A percentile compares a stretch with the other conserved stretches of the same genome.
Conservation (phyloP, 1,140 invertebrate species). For the Nephotettix cincticeps region DNA sequence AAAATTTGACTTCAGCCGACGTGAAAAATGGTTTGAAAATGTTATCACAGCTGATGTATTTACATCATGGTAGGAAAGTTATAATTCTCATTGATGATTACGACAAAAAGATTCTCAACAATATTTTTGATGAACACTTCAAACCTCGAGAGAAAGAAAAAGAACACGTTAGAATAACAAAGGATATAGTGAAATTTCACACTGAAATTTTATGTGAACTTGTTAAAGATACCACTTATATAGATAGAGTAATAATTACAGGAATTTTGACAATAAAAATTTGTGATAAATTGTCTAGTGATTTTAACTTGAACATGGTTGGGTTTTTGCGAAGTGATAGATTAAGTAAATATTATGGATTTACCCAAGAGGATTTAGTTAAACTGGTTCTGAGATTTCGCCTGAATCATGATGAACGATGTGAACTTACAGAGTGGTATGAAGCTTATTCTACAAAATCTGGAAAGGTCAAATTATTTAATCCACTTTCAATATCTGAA, state of each 20-base stretch:
- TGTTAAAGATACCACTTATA: not conserved
- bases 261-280: not conserved
- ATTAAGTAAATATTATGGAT: not conserved
- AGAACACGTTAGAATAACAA: not conserved
- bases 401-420: not conserved
- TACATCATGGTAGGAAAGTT: not conserved
- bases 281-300: not conserved
- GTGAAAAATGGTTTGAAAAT: not conserved
- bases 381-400: not conserved
- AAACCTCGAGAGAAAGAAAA: not conserved
- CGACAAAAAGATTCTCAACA: not conserved
- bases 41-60: not conserved
- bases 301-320: not conserved
- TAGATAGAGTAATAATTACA: not conserved
- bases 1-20: not conserved
- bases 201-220: not conserved
- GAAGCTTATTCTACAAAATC: not conserved
- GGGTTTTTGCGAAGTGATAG: not conserved
- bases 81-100: slow-evolving; percentile 1
- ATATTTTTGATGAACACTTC: not conserved
- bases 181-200: not conserved
- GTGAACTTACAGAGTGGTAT: not conserved
- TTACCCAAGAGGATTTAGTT: not conserved
- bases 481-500: not conserved
- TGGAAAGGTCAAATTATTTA: not conserved